A percentile compares a stretch with the other conserved stretches of the same genome.
Conservation (phyloP, 2,888 invertebrate genomes). For the Cenopis cana region DNA sequence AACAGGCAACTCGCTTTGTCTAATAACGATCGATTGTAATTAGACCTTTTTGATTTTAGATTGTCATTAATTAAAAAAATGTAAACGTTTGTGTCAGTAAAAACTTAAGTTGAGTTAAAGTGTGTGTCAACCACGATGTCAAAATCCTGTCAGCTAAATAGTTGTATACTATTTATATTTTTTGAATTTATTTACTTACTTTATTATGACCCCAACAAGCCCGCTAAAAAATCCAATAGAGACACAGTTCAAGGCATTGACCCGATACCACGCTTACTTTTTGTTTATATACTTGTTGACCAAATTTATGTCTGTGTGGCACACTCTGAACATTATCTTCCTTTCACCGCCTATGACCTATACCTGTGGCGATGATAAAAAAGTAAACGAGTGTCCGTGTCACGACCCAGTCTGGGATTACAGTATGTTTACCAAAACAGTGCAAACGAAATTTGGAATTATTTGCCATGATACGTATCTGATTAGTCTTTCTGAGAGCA, state of each 20-base stretch:
- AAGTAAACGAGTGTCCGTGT: conserved; percentile 62
- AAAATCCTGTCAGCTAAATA: neutral
- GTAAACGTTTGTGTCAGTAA: neutral
- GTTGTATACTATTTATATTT: neutral
- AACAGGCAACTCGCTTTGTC: no score
- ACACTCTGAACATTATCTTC: conserved; percentile 67
- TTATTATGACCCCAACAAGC: neutral
- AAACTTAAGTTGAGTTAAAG: no score
- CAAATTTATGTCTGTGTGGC: conserved; percentile 69
- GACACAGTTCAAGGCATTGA: conserved; percentile 58
- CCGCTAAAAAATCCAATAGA: conserved; percentile 63
- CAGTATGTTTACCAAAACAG: conserved; percentile 64
- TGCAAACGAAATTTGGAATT: conserved; percentile 66
- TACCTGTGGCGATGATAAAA: conserved; percentile 51
- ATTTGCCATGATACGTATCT: conserved; percentile 64
- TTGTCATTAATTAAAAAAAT: no score
- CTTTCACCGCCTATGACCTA: conserved; percentile 68
- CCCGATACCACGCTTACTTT: conserved; percentile 65
- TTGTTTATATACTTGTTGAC: conserved; percentile 61
- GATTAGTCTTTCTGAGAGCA: conserved; percentile 67
- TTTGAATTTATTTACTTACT: neutral
- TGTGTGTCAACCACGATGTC: neutral
- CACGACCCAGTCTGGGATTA: conserved; percentile 62
- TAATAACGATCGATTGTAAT: no score
- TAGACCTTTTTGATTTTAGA: no score